phyloP scores from a whole-genome alignment of 2,888 invertebrate species.

The Tenthredo notha region DNA sequence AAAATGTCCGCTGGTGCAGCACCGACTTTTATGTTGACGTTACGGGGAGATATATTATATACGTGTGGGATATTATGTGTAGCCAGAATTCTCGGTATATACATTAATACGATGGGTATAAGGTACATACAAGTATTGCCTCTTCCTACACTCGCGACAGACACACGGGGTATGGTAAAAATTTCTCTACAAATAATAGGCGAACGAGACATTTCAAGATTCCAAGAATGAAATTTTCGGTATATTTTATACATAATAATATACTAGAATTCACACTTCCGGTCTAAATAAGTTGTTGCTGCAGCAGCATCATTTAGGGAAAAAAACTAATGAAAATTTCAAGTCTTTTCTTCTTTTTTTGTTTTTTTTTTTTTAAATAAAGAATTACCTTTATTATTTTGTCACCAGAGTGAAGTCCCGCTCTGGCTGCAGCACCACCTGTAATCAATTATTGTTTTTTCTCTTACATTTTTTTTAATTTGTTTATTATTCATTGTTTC shows the following conservation, averaged over 20 bases:
- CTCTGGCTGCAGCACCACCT: conserved; percentile 96
- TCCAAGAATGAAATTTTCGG: neutral
- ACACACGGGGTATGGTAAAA: neutral
- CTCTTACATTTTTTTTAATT: too few relatives aligned
- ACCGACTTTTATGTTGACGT: neutral
- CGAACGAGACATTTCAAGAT: neutral
- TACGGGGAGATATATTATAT: neutral
- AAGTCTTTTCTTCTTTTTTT: neutral
- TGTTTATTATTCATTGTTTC: neutral
- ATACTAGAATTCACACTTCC: neutral
- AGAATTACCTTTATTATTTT: conserved; percentile 91
- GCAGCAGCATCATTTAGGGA: neutral
- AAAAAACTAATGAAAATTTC: neutral
- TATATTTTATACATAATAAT: neutral
- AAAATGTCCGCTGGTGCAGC: neutral
- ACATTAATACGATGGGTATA: neutral
- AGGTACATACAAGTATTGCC: neutral
- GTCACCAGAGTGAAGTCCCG: conserved; percentile 95
- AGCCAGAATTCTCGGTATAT: neutral
- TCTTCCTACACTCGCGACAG: neutral
- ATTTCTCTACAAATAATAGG: neutral
- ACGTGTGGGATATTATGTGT: neutral
- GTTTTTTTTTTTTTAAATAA: neutral
- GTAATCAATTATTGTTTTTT: conserved; percentile 68
- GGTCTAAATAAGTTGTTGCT: neutral